Conservation (phyloP, 1,140 invertebrate genomes). For the Mycetomoellerius zeteki region DNA sequence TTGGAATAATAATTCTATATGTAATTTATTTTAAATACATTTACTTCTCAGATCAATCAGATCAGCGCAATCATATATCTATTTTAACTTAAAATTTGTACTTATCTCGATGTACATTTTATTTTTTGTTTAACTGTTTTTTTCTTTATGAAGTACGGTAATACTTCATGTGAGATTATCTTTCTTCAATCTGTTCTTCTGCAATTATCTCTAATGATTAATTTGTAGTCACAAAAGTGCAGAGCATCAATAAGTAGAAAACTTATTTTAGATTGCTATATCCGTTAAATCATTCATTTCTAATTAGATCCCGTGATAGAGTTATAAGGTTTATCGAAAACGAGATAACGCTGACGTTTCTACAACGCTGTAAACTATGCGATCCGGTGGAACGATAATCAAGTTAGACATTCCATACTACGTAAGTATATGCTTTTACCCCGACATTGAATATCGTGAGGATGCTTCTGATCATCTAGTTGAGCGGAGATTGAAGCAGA, state of each 20-base stretch:
- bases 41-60: too few relatives aligned
- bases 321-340: conserved; percentile 19
- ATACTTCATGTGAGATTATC: neutral
- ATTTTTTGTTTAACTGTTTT: neutral
- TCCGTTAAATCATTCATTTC: conserved; percentile 56
- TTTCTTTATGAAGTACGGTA: neutral
- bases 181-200: neutral
- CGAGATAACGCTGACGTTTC: conserved; percentile 33
- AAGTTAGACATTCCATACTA: conserved; percentile 53
- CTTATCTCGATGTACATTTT: neutral
- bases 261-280: conserved; percentile 14
- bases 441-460: conserved; percentile 34
- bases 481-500: conserved; percentile 30
- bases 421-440: conserved; percentile 33
- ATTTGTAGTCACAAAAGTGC: neutral
- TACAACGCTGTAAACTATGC: conserved; percentile 42
- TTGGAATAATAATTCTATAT: too few relatives aligned
- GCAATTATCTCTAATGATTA: neutral
- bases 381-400: conserved; percentile 63
- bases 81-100: neutral
- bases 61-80: too few relatives aligned
- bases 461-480: conserved; percentile 43
- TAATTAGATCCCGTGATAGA: conserved; percentile 58
- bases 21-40: too few relatives aligned
- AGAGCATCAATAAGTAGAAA: neutral